Evolutionary conservation across 2,888 invertebrate genomes (phyloP).

Genomic region (Hesperia comma): DNA sequence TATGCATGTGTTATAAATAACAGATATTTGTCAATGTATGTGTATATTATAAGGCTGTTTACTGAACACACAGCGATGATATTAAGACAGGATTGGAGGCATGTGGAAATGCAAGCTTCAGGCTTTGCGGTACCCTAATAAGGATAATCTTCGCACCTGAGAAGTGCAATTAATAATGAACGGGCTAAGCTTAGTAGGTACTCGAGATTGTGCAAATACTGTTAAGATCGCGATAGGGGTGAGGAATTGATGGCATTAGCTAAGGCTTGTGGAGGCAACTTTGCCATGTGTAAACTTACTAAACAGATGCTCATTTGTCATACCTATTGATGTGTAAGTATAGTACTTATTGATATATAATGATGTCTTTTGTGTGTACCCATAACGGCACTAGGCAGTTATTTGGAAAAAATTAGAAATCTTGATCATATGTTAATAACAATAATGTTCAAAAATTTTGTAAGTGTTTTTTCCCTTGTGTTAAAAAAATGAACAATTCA

Average conservation of each 20-base stretch:
- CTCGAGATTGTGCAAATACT: constrained; percentile 61
- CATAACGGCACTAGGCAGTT: too few relatives aligned
- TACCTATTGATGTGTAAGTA: not conserved
- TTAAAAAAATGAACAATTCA: too few relatives aligned
- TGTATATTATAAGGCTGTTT: constrained; percentile 7
- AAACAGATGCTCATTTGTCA: constrained; percentile 2
- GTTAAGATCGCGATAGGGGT: constrained; percentile 57
- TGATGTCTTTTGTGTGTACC: too few relatives aligned
- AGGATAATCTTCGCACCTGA: constrained; percentile 80
- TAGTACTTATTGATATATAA: too few relatives aligned
- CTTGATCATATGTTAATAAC: too few relatives aligned
- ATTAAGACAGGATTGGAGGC: constrained; percentile 47
- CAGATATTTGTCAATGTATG: not conserved
- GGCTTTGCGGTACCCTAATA: constrained; percentile 74
- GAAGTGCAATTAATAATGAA: constrained; percentile 82
- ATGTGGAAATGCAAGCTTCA: constrained; percentile 63
- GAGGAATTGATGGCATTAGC: constrained; percentile 36
- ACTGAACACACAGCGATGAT: constrained; percentile 44
- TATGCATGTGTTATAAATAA: not conserved
- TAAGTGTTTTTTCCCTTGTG: too few relatives aligned
- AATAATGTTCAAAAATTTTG: too few relatives aligned
- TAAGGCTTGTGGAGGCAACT: constrained; percentile 8
- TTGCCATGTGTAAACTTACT: constrained; percentile 5
- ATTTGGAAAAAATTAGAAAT: too few relatives aligned
- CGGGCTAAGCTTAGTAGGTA: constrained; percentile 52